Evolutionary conservation across 2,113 vertebrate species (phyloP), one percentile per base, ranked within the genome.

Genomic region (Pterocles orientalis): DNA sequence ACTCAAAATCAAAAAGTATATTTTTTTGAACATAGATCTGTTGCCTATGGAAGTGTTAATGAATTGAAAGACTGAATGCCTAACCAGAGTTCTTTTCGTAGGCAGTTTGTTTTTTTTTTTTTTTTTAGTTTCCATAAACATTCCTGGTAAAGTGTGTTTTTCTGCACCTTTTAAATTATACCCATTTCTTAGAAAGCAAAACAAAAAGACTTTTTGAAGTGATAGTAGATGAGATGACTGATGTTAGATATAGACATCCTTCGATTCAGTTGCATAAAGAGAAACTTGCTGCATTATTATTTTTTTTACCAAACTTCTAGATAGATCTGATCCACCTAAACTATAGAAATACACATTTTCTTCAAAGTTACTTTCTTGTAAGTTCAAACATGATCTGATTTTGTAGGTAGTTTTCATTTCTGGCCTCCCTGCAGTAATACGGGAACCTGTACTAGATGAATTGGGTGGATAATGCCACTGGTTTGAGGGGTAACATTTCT

Each of bases 131-230:
- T 10, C 9, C 20, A 1, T 62, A 25, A 41, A 8, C 1, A 0
- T 36, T 54, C 39, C 72, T 85, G 88, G 73, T 82, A 14, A 93
- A 92, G 19, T 66, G 19, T 16, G 14, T 62, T 56, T 56, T 91
- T 56, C 29, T 29, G 26, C 51, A 7, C 0, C 0, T 36, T 19
- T 53, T 10, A 28, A 23, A 41, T 51, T 54, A 3, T 31, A n/a
- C 12, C 25, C 14, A 2, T 41, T 31, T 25, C 48, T 58, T 50
- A 18, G 18, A 47, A 66, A 68, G 43, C 20, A 53, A 57, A 64
- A 50, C 14, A 50, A n/a, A 66, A 88, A 43, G 14, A 3, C 8
- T 84, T 77, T 90, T 45, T 25, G 6, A 24, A 10, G 21, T 4
- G n/a, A 4, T 54, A 7, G n/a, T 62, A 39, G 34, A 23, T 54